These are phyloP conservation scores for Hydroisotoma schaefferi DNA, from an alignment of 2,888 invertebrate genomes.

Conservation along the genomic window DNA sequence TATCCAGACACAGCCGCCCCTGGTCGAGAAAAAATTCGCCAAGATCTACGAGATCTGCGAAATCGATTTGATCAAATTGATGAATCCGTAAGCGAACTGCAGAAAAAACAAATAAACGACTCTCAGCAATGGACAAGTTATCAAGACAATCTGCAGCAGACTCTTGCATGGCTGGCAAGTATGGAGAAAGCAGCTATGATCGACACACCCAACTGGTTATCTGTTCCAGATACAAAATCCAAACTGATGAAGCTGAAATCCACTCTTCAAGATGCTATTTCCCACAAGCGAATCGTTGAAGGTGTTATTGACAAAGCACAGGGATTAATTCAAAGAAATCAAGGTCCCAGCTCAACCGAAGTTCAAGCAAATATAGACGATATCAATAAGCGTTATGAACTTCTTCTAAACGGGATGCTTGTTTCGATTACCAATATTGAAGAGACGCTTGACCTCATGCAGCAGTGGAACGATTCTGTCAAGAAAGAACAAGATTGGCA, in stretches of 20 bases:
- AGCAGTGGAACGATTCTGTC: conserved; percentile 80
- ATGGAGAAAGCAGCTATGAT: conserved; percentile 73
- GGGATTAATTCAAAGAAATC: conserved; percentile 61
- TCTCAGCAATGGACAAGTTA: conserved; percentile 78
- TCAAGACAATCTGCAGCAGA: conserved; percentile 78
- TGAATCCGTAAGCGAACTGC: conserved; percentile 73
- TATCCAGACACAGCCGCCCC: conserved; percentile 87
- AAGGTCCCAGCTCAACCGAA: conserved; percentile 58
- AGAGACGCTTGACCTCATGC: conserved; percentile 71
- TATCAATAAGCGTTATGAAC: conserved; percentile 72
- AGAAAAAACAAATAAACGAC: conserved; percentile 68
- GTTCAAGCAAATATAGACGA: conserved; percentile 68
- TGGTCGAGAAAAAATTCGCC: conserved; percentile 83
- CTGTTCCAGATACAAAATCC: conserved; percentile 78
- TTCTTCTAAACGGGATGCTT: conserved; percentile 64
- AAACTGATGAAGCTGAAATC: conserved; percentile 80
- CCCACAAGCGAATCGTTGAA: conserved; percentile 86
- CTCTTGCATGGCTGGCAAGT: conserved; percentile 77
- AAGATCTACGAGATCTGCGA: conserved; percentile 72
- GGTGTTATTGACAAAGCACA: conserved; percentile 84
- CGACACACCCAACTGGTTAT: conserved; percentile 69
- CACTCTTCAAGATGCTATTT: conserved; percentile 79
- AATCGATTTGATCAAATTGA: conserved; percentile 56
- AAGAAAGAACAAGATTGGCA: conserved; percentile 85
- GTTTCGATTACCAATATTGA: conserved; percentile 70